phyloP scores from a whole-genome alignment of 1,140 invertebrate genomes.

The Atta texana region DNA sequence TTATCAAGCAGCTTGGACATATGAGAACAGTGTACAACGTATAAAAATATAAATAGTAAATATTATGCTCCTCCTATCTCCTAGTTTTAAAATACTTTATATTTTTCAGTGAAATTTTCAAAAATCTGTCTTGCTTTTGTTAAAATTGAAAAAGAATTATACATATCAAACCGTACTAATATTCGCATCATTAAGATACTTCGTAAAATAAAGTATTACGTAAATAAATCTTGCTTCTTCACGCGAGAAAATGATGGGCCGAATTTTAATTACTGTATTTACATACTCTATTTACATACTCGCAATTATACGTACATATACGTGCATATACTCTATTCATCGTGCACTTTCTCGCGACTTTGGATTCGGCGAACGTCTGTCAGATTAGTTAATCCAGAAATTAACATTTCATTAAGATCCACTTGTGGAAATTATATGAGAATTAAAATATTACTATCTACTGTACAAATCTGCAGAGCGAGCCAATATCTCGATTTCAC shows the following conservation, averaged over 20 bases:
- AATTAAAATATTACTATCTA: too few species aligned
- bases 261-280: slow-evolving; percentile 18
- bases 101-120: slow-evolving; percentile 4
- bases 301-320: slow-evolving; percentile 1
- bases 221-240: not conserved
- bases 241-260: not conserved
- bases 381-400: not conserved
- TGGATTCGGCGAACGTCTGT: not conserved
- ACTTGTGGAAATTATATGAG: not conserved
- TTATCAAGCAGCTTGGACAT: not conserved
- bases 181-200: not conserved
- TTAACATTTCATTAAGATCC: not conserved
- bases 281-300: slow-evolving; percentile 31
- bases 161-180: slow-evolving; percentile 23
- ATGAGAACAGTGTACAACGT: slow-evolving; percentile 32
- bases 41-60: slow-evolving; percentile 46
- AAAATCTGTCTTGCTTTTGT: not conserved
- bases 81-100: not conserved
- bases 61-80: not conserved
- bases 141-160: slow-evolving; percentile 18
- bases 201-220: slow-evolving; percentile 5
- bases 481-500: not conserved
- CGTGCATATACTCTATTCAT: not conserved
- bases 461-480: not conserved
- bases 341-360: not conserved